Base-by-base conservation (phyloP, 2,888 invertebrate genomes). In the Orchesellides sinensis region DNA sequence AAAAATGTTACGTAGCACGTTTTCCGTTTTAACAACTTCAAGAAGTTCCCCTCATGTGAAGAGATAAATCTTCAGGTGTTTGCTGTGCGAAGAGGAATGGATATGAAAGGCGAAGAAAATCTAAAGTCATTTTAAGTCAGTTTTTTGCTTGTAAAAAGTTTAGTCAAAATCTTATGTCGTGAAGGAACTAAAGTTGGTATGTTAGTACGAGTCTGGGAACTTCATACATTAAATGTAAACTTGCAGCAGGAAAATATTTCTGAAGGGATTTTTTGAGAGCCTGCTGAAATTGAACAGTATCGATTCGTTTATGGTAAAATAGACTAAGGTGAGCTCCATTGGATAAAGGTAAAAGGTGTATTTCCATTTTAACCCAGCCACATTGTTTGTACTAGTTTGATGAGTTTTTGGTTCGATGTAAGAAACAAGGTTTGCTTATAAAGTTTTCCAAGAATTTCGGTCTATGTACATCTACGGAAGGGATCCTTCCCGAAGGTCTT, bases 11-110 rank as follows among this genome's bases (percentile, higher is more conserved):
- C 61, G 19, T 29, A 29, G 17, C 19, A 32, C 35, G 10, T 56
- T 70, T 10, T 19, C 19, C 21, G n/a, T 21, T 56, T 56, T 54
- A 65, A 25, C 25, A 66, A 8, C 40, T 40, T 40, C n/a, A 52
- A 21, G n/a, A 61, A 59, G 61, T 77, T 47, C 59, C 27, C 27
- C 72, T 79, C 65, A 54, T 72, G 65, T 54, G 72, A 66, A 23
- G 49, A 61, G 40, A 80, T 80, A 80, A 80, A 80, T 80, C 79
- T 80, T 80, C 79, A 80, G 79, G 79, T 80, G 79, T 80, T 72
- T 70, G n/a, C n/a, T n/a, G 45, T 65, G 54, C 25, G 52, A 8
- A 72, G 32, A 32, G 72, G 70, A 79, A 32, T 10, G 69, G 23
- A 65, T 56, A 45, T 70, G 70, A 79, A 68, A 70, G 54, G 79